Evolutionary conservation across 2,113 vertebrate species (phyloP).

Genomic region (Corydoras sp.): DNA sequence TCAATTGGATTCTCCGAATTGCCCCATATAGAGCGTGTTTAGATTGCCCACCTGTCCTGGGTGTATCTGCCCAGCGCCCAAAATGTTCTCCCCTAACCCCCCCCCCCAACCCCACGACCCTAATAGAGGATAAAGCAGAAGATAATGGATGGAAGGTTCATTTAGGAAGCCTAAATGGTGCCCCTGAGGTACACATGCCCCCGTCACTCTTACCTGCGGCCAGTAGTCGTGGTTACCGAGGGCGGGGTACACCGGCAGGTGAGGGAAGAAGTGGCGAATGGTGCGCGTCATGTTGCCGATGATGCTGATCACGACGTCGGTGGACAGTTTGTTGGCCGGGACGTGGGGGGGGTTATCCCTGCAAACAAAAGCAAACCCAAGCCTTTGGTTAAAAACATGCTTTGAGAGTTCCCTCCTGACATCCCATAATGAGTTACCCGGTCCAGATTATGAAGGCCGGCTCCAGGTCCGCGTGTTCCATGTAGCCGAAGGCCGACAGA

Average conservation of each 20-base stretch:
- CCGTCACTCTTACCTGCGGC: constrained; percentile 77
- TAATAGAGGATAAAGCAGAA: too few species aligned
- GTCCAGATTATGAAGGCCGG: constrained; percentile 95
- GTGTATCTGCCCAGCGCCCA: too few species aligned
- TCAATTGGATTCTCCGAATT: too few species aligned
- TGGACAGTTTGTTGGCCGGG: constrained; percentile 76
- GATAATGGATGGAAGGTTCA: too few species aligned
- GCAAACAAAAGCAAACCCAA: constrained; percentile 26
- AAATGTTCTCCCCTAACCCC: too few species aligned
- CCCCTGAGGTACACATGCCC: too few species aligned
- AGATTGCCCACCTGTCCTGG: too few species aligned
- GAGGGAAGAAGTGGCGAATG: constrained; percentile 74
- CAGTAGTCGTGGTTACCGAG: constrained; percentile 97
- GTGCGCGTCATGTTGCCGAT: constrained; percentile 84
- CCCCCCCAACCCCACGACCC: too few species aligned
- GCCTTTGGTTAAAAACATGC: too few species aligned
- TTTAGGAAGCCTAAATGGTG: too few species aligned
- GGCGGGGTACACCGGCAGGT: constrained; percentile 81
- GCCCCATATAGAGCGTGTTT: too few species aligned
- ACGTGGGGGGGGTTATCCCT: constrained; percentile 95
- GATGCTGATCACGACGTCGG: constrained; percentile 78
- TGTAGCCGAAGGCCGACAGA: constrained; percentile 81
- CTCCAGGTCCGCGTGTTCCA: constrained; percentile 68
- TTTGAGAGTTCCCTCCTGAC: too few species aligned
- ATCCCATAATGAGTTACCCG: constrained; percentile 64